Base-by-base conservation (phyloP, 1,140 invertebrate species). In the Chlorops oryzae region DNA sequence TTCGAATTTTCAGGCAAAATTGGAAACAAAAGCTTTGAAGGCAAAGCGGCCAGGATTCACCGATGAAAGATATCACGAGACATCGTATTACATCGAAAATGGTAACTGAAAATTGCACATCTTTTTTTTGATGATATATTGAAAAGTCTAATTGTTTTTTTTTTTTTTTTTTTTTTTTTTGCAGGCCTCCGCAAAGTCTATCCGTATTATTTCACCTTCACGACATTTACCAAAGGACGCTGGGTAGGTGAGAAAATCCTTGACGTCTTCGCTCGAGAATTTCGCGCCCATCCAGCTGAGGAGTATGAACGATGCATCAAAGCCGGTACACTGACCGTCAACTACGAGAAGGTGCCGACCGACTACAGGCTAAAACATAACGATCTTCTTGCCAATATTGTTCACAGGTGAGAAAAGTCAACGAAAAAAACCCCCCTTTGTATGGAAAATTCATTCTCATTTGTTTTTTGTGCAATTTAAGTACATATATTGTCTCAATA, bases 181-280 rank as follows among this genome's bases (percentile, higher is more conserved):
- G 27, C 77, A 96, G 94, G 93, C 57, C 80, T 99, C 46, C 81
- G 96, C 49, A 98, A 99, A 80, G 95, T 99, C 1, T 95, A 96
- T 73, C 96, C 96, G 0, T 99, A 99, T 77, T 94, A 94, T 74
- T 98, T 93, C 75, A 94, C 90, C 12, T 99, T 97, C 75, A 92
- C 89, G 39, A 95, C 94, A 9, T 95, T 94, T 76, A 94, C 91
- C 12, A 99, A 99, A 78, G 92, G 92, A 1, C 82, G 96, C 55
- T 99, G 96, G 97, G 86, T 97, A 4, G 93, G 93, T 15, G 87
- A 93, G 66, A 88, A 89, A 64, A 87, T 99, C 39, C 77, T 94
- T 38, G 94, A 99, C 62, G 91, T 98, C 15, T 97, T 97, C 73
- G 83, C 85, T 1, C 78, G 87, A 47, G 96, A 99, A 75, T 98